phyloP scores from a whole-genome alignment of 2,888 invertebrate species.

The Mythimna pallens region DNA sequence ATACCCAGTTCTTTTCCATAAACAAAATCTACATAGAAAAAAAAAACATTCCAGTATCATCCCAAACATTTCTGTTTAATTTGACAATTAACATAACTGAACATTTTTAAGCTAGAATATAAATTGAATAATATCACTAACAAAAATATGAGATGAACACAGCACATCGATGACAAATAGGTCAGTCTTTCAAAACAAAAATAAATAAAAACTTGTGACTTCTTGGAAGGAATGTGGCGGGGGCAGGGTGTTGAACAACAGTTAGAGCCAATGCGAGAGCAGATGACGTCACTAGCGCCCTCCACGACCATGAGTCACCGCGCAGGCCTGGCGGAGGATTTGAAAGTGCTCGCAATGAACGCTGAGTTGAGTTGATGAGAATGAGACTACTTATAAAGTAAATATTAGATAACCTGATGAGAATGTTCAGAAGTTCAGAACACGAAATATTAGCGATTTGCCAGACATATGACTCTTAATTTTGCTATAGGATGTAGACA shows the following conservation, averaged over 20 bases:
- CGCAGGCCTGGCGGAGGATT: slow-evolving; percentile 57
- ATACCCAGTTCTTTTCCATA: neutral
- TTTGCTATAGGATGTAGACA: too few relatives aligned
- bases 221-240: slow-evolving; percentile 70
- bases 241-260: slow-evolving; percentile 66
- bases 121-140: neutral
- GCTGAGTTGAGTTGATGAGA: neutral
- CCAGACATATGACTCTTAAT: too few relatives aligned
- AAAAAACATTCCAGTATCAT: neutral
- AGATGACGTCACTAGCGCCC: slow-evolving; percentile 70
- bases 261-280: slow-evolving; percentile 66
- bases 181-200: slow-evolving; percentile 45
- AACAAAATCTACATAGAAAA: neutral
- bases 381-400: slow-evolving; percentile 4
- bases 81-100: neutral
- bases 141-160: slow-evolving; percentile 20
- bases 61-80: neutral
- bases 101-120: slow-evolving; percentile 1
- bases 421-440: neutral
- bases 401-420: slow-evolving; percentile 6
- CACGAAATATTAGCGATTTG: neutral
- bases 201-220: slow-evolving; percentile 68
- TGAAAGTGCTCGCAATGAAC: slow-evolving; percentile 58
- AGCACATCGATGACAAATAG: slow-evolving; percentile 49
- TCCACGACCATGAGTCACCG: slow-evolving; percentile 64